Evolutionary conservation across 1,140 invertebrate species (phyloP), one percentile per base, ranked within the genome.

Genomic region (Cryptotermes secundus): DNA sequence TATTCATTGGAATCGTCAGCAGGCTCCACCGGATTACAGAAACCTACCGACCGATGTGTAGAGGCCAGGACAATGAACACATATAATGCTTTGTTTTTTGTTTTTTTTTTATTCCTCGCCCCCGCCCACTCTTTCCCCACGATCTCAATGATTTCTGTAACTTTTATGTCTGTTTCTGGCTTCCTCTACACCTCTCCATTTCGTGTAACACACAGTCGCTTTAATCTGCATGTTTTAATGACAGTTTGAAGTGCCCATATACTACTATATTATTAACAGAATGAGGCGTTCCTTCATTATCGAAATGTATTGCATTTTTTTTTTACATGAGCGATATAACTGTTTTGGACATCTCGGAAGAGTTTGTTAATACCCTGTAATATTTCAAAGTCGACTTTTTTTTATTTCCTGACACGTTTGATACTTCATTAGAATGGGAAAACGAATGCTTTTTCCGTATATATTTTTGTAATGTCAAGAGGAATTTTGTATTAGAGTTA

Each of bases 151-250:
- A 19, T 7, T 72, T 72, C 59, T 72, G 59, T 72, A n/a, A 26
- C n/a, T 72, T 26, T n/a, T 72, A 72, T n/a, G 26, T 72, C 1
- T 59, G 53, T 59, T 22, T 59, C 24, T 1, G 6, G 6, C 16
- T 22, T 19, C 19, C 24, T 19, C 59, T 31, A 2, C 26, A 26
- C 59, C 14, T n/a, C 31, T n/a, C 9, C 26, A 10, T 10, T 72
- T 72, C 59, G 59, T 72, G 59, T 72, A 10, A 72, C 14, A 72
- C 59, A n/a, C 26, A 72, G 1, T 31, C 1, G 59, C 59, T 72
- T 72, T 72, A 72, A 72, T 72, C 59, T 72, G 59, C 59, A 9
- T 72, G 59, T 72, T 72, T n/a, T 72, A 72, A 72, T 72, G 59
- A 14, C 59, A 72, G 59, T 72, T 72, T 72, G 59, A 72, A 72